Evolutionary conservation across 2,113 vertebrate genomes (phyloP), one percentile per base, ranked within the genome.

Genomic region (Sinocyclocheilus anophthalmus): DNA sequence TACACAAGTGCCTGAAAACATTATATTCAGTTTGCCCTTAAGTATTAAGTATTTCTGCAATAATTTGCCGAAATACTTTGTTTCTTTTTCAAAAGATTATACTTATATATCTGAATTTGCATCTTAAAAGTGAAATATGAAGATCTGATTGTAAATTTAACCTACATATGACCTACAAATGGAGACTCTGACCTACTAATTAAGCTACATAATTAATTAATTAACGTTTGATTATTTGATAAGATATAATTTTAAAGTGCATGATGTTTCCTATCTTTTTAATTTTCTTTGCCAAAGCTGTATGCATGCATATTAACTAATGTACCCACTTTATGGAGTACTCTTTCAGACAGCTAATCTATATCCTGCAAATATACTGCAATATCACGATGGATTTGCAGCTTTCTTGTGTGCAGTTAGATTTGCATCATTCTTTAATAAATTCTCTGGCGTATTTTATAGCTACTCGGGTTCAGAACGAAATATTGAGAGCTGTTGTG

Each of bases 341-440:
- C 3, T 77, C 16, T 11, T 55, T 55, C 20, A 53, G 5, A 30
- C 13, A 76, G 45, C 7, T 37, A 37, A 70, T 76, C 24, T 76
- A 30, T 30, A 55, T 53, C 76, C 16, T 22, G 76, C 48, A 55
- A 78, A 55, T 20, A 57, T 37, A n/a, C 5, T 1, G n/a, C 20
- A 42, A 39, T 42, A 61, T 12, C 30, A 24, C 24, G 20, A 39
- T 37, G 18, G 18, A 78, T 79, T 24, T 61, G 12, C 77, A 37
- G 55, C 55, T 79, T 39, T 78, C 48, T 55, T 57, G 16, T 78
- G 37, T 57, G 26, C 16, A 53, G 78, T 83, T 88, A 55, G 48
- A 72, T 88, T 88, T 85, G 78, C 61, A 76, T 85, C 59, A 85
- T 85, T 73, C 84, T 83, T 42, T 70, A 75, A 83, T 63, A 78